Conservation (phyloP, 2,797 vertebrate species). For the Podarcis lilfordi region DNA sequence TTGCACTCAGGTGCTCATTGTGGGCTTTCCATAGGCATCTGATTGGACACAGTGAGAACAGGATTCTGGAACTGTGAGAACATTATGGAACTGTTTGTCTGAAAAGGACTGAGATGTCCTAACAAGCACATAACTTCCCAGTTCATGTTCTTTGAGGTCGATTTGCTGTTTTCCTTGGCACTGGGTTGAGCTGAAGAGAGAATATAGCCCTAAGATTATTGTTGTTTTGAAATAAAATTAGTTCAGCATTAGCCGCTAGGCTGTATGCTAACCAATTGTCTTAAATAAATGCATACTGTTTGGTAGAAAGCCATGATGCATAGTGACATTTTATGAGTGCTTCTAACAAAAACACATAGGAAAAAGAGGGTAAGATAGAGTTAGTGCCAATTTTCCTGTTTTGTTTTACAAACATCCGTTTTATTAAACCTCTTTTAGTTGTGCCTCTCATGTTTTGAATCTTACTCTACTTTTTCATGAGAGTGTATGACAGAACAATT, state of each 20-base stretch:
- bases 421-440: rapidly evolving
- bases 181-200: not conserved
- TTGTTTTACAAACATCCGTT: not conserved
- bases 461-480: not conserved
- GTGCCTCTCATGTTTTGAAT: not conserved
- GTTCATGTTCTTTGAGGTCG: not conserved
- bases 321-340: not conserved
- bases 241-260: rapidly evolving
- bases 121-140: not conserved
- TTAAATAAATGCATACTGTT: not conserved
- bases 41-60: too few species aligned
- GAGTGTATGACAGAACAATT: not conserved
- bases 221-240: slow-evolving; percentile 14
- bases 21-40: too few species aligned
- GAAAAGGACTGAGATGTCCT: not conserved
- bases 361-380: rapidly evolving
- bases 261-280: not conserved
- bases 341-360: not conserved
- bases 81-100: too few species aligned
- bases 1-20: too few species aligned
- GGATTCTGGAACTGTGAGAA: too few species aligned
- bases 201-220: not conserved
- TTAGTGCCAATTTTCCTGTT: rapidly evolving
- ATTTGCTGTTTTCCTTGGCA: not conserved
- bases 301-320: not conserved